Evolutionary conservation across 2,113 vertebrate species (phyloP).

Genomic region (Chloroceryle aenea): DNA sequence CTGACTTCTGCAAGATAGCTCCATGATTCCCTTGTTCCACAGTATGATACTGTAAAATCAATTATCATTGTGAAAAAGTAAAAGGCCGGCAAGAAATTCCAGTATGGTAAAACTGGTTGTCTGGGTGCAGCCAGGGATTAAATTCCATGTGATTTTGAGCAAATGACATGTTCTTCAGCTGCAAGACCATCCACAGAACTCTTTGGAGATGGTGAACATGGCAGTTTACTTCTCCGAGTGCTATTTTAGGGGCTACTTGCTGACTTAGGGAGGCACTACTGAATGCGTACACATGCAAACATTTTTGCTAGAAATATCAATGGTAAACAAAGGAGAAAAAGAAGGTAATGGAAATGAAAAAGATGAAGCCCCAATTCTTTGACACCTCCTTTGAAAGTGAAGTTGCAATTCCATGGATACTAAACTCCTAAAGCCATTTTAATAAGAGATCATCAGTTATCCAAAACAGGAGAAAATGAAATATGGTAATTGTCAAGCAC

Average conservation of each 20-base stretch:
- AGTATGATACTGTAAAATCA: not conserved
- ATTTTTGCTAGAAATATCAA: not conserved
- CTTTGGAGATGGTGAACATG: not conserved
- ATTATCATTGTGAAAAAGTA: not conserved
- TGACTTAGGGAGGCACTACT: not conserved
- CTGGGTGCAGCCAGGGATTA: not conserved
- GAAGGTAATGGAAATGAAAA: not conserved
- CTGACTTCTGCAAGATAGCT: not conserved
- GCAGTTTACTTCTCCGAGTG: not conserved
- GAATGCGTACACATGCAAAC: not conserved
- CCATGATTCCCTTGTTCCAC: not conserved
- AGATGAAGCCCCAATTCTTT: not conserved
- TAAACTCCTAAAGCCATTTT: not conserved
- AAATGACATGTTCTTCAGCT: not conserved
- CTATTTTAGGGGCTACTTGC: not conserved
- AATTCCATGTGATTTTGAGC: not conserved
- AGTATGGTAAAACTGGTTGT: not conserved
- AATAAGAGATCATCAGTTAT: not conserved
- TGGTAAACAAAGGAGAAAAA: not conserved
- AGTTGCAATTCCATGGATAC: not conserved
- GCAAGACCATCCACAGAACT: not conserved
- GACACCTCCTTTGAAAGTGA: not conserved
- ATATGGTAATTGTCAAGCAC: not conserved
- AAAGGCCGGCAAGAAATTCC: not conserved
- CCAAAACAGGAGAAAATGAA: not conserved